Evolutionary conservation across 2,888 invertebrate genomes (phyloP), one percentile per base, ranked within the genome.

Genomic region (Oxystoma pomonae): DNA sequence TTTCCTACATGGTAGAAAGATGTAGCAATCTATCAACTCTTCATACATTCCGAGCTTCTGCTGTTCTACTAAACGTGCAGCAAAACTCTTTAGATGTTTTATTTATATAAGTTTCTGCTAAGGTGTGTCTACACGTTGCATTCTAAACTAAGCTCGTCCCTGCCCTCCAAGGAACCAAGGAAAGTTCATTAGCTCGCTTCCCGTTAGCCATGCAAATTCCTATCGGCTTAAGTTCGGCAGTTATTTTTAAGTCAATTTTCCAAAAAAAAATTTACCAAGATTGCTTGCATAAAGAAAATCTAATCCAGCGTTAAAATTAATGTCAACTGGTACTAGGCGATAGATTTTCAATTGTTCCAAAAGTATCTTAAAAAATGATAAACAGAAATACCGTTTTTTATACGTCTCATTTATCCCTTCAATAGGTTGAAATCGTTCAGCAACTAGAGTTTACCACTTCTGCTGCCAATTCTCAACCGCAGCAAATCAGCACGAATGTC

Each of bases 401-500:
- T n/a, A n/a, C n/a, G n/a, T n/a, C n/a, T n/a, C n/a, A n/a, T n/a
- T n/a, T n/a, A n/a, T 35, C 5, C 12, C 35, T 35, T 7, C 57
- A 60, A 19, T 55, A 65, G 67, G 67, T 95, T 66, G 94, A 95
- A 81, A 95, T 95, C 73, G 94, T 95, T 19, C 95, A 95, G 78
- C 94, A 93, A 78, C 82, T 93, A 61, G 93, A 95, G 79, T 94
- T 94, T 78, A 93, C 93, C 67, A 92, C 92, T 53, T 92, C 91
- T 57, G 90, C 91, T 60, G 92, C 92, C 57, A 93, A 91, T 76
- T 90, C 91, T 5, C 92, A 92, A 76, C 90, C 93, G 60, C 93
- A 94, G 76, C 93, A 94, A 81, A 94, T 94, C 71, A 92, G 90
- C 75, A 94, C 95, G 69, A 94, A 94, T 83, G 94, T 95, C 63